Conservation (phyloP, 1,140 invertebrate genomes). For the Anoplolepis gracilipes region DNA sequence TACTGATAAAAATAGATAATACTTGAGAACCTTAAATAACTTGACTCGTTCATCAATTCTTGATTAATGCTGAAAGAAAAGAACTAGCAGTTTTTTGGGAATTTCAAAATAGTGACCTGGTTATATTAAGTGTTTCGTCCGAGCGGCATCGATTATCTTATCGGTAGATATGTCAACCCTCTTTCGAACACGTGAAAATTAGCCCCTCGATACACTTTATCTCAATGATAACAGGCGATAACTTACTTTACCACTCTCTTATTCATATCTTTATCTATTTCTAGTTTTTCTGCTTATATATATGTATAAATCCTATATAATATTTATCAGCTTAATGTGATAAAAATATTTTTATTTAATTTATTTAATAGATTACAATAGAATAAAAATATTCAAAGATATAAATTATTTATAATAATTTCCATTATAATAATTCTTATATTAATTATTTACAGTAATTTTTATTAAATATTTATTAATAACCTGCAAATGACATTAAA, state of each 20-base stretch:
- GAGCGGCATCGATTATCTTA: conserved; percentile 20
- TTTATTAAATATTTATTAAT: too few relatives aligned
- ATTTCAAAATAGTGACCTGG: conserved; percentile 18
- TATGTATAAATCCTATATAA: neutral
- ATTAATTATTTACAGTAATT: too few relatives aligned
- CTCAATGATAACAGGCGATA: neutral
- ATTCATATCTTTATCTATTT: neutral
- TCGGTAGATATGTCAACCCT: neutral
- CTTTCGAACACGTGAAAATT: conserved; percentile 39
- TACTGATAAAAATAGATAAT: neutral
- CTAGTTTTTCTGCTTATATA: too few relatives aligned
- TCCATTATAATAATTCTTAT: too few relatives aligned
- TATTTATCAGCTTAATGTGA: neutral
- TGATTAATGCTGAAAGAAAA: neutral
- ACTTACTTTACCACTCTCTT: neutral
- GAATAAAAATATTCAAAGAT: neutral
- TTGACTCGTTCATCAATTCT: neutral
- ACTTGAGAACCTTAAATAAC: neutral
- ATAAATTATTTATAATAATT: neutral
- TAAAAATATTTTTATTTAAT: neutral
- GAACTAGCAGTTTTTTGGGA: neutral
- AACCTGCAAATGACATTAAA: neutral
- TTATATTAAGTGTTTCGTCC: neutral
- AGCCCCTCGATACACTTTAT: conserved; percentile 4
- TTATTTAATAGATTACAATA: neutral